Percentiles rank a stretch among this genome's conserved stretches.
These are phyloP conservation scores for Umimayanthus chanpuru DNA, from an alignment of 92 coral and sea anemone genomes.

Conservation along the genomic window DNA sequence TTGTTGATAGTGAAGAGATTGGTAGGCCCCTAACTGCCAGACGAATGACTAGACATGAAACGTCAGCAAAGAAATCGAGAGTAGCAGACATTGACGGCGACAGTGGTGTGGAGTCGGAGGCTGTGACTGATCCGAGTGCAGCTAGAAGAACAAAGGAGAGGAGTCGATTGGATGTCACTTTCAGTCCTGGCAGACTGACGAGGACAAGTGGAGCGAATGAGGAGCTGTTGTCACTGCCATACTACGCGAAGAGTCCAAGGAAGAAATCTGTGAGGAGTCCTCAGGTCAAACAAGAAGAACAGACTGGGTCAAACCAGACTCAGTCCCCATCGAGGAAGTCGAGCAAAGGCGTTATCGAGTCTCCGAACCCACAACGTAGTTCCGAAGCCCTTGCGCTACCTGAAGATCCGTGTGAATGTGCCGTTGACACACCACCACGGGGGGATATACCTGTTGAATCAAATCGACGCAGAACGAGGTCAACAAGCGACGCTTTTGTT, in stretches of 20 bases:
- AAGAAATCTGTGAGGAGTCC: conserved; percentile 2
- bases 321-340: not conserved
- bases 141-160: not conserved
- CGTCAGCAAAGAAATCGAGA: not conserved
- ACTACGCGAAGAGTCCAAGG: conserved; percentile 27
- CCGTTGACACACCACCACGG: not conserved
- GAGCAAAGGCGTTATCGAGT: not conserved
- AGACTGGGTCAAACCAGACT: not conserved
- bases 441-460: conserved; percentile 3
- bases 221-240: conserved; percentile 31
- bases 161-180: not conserved
- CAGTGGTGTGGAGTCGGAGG: not conserved
- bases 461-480: conserved; percentile 39
- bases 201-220: conserved; percentile 7
- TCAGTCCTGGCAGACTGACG: conserved; percentile 14
- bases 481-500: conserved; percentile 26
- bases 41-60: not conserved
- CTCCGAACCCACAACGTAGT: not conserved
- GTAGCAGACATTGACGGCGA: not conserved
- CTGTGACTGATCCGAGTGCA: conserved; percentile 18
- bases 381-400: not conserved
- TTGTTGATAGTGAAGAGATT: not conserved
- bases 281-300: not conserved
- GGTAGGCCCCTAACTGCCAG: not conserved
- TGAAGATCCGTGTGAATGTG: not conserved